Conservation (phyloP, 1,140 invertebrate species). For the Dufourea novaeangliae region DNA sequence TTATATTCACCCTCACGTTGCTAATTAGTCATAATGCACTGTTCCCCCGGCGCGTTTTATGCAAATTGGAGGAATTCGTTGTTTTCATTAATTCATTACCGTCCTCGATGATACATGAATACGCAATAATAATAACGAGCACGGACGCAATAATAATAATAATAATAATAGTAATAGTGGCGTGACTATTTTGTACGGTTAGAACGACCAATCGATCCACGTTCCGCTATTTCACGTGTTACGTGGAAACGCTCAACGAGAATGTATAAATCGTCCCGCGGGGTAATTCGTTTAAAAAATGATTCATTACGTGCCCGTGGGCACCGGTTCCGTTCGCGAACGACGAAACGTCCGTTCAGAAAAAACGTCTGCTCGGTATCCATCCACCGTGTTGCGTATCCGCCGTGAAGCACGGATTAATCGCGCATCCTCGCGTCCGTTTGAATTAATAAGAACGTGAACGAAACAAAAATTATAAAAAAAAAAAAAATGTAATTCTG, state of each 20-base stretch:
- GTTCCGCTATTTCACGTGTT: background rate
- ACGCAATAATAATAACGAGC: background rate
- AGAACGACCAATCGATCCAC: background rate
- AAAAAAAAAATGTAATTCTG: background rate
- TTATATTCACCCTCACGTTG: background rate
- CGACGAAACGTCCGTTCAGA: background rate
- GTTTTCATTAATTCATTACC: slow-evolving; percentile 4
- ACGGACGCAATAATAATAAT: background rate
- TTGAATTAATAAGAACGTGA: background rate
- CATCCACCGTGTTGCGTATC: background rate
- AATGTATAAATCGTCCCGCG: slow-evolving; percentile 22
- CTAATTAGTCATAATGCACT: background rate
- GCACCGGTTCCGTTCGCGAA: slow-evolving; percentile 13
- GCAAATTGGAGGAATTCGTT: background rate
- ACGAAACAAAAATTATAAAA: background rate
- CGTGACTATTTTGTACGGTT: background rate
- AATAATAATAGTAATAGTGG: background rate
- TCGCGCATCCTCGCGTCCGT: background rate
- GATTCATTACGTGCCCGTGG: slow-evolving; percentile 14
- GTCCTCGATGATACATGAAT: background rate
- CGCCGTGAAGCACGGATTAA: background rate
- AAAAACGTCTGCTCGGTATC: too few relatives aligned
- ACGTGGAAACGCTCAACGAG: background rate
- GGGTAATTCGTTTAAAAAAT: slow-evolving; percentile 26
- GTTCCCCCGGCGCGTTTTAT: background rate